Conservation (phyloP, 2,113 vertebrate species). For the Odobenus rosmarus region DNA sequence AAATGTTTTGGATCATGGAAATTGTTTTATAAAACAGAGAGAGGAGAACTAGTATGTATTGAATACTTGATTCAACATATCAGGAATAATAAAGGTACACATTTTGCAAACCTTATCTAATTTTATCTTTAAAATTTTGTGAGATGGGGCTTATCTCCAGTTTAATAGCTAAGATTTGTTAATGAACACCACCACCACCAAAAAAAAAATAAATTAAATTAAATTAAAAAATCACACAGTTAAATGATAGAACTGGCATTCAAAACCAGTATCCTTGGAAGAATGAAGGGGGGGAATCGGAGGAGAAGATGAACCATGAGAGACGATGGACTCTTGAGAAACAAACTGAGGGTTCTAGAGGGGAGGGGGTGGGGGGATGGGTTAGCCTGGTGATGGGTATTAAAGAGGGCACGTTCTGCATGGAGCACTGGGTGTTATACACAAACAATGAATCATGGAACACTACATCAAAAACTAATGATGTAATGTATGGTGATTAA, state of each 20-base stretch:
- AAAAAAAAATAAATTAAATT: not conserved
- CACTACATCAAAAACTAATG: no score
- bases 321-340: no score
- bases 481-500: no score
- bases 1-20: not conserved
- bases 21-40: not conserved
- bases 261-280: not conserved
- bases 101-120: not conserved
- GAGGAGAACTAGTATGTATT: not conserved
- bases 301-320: no score
- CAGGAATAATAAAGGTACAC: not conserved
- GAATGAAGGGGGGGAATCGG: no score
- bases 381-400: no score
- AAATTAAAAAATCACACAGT: not conserved
- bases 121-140: not conserved
- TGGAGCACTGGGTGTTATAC: no score
- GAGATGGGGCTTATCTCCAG: not conserved
- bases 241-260: not conserved
- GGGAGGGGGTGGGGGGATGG: no score
- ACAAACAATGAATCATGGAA: no score
- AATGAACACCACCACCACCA: not conserved
- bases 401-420: no score
- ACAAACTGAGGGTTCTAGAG: no score
- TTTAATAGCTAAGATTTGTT: not conserved
- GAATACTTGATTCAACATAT: not conserved